phyloP scores from a whole-genome alignment of 2,113 vertebrate species.

The Apodemus sylvaticus region DNA sequence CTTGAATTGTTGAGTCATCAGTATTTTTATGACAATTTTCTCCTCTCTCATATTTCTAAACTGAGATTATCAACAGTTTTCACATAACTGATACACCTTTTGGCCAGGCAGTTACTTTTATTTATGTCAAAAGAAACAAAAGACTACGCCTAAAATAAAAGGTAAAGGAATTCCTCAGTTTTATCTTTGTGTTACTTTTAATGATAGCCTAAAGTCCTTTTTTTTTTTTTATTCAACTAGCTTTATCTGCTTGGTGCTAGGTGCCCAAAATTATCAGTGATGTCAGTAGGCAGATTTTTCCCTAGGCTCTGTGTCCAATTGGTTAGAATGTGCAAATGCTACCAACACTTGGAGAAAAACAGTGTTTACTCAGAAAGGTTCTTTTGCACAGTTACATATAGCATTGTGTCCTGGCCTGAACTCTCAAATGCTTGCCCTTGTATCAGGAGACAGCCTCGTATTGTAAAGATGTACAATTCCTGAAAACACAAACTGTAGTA shows the following conservation, averaged over 20 bases:
- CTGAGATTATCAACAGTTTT: background rate
- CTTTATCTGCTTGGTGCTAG: background rate
- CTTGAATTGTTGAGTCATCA: background rate
- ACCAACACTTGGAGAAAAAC: background rate
- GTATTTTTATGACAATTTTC: conserved; percentile 27
- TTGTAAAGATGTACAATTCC: background rate
- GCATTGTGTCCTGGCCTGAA: background rate
- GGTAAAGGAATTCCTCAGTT: background rate
- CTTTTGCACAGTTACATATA: background rate
- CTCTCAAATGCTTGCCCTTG: background rate
- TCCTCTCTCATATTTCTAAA: conserved; percentile 33
- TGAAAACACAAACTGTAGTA: background rate
- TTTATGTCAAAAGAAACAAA: background rate
- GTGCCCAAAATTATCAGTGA: background rate
- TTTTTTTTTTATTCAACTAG: background rate
- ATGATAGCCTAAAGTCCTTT: background rate
- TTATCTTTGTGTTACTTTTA: background rate
- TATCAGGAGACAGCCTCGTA: background rate
- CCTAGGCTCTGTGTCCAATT: background rate
- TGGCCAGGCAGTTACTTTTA: background rate
- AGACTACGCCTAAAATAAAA: background rate
- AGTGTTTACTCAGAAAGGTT: background rate
- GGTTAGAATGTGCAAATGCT: background rate
- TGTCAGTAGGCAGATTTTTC: background rate
- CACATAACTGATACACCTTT: background rate